A percentile compares a stretch with the other conserved stretches of the same genome.
These are phyloP conservation scores for Apomyelois bistriatella DNA, from an alignment of 2,888 invertebrate genomes.

Conservation along the genomic window DNA sequence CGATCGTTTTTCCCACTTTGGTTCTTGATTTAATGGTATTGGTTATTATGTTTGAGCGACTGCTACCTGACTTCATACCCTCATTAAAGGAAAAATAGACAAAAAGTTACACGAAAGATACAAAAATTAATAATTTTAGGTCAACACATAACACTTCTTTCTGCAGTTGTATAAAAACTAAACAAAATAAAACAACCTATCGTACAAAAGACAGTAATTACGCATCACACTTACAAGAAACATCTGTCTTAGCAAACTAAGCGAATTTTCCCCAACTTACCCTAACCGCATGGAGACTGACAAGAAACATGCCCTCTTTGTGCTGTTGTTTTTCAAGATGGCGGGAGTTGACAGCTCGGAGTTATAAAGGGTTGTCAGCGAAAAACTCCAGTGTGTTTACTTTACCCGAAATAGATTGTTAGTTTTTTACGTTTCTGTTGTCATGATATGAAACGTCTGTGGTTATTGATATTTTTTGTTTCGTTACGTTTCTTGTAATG, in stretches of 20 bases:
- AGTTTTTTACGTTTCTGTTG: slow-evolving; percentile 1
- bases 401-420: slow-evolving; percentile 5
- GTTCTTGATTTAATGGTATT: no score
- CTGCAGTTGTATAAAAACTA: no score
- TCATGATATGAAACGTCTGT: not conserved
- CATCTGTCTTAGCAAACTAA: not conserved
- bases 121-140: no score
- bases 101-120: no score
- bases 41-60: no score
- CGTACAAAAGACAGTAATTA: not conserved
- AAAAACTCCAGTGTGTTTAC: slow-evolving; percentile 6
- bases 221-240: not conserved
- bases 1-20: no score
- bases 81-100: no score
- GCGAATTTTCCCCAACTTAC: slow-evolving; percentile 3
- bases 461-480: not conserved
- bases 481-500: not conserved
- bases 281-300: not conserved
- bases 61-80: no score
- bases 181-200: no score
- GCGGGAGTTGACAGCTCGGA: slow-evolving; percentile 26
- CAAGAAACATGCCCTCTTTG: slow-evolving; percentile 20
- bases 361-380: slow-evolving; percentile 12
- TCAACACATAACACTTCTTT: no score
- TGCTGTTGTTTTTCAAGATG: slow-evolving; percentile 24